A percentile compares a stretch with the other conserved stretches of the same genome.
Evolutionary conservation across 1,140 invertebrate genomes (phyloP).

Genomic region (Brachionus calyciflorus): DNA sequence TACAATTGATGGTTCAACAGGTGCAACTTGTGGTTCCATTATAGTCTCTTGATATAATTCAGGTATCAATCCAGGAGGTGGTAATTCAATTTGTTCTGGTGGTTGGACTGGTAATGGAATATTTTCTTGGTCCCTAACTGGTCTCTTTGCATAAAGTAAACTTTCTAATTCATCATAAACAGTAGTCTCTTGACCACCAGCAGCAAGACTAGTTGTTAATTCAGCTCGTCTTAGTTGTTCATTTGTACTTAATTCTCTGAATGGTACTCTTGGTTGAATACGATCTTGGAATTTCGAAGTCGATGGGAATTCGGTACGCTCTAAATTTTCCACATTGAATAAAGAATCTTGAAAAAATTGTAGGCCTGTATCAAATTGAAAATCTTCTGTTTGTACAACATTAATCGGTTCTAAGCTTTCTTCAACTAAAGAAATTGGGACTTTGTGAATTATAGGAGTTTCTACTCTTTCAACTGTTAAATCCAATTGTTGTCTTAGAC

Average conservation of each 20-base stretch:
- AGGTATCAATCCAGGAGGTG: neutral
- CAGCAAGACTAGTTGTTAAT: neutral
- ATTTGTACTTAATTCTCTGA: conserved; percentile 29
- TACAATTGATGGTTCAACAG: neutral
- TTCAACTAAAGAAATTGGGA: neutral
- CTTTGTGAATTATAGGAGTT: neutral
- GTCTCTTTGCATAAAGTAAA: neutral
- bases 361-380: neutral
- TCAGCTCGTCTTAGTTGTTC: conserved; percentile 10
- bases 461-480: neutral
- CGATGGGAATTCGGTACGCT: neutral
- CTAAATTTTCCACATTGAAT: conserved; percentile 34
- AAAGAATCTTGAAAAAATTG: neutral
- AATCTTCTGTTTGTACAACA: neutral
- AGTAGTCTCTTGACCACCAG: neutral
- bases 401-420: neutral
- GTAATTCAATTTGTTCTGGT: neutral
- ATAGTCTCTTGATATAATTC: conserved; percentile 30
- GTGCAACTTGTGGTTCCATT: neutral
- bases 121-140: neutral
- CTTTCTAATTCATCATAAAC: conserved; percentile 21
- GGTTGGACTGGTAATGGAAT: neutral
- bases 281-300: neutral
- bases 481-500: neutral
- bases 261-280: neutral